A percentile compares a stretch with the other conserved stretches of the same genome.
Conservation (phyloP, 2,797 vertebrate species). For the Acestrorhynchus altus region DNA sequence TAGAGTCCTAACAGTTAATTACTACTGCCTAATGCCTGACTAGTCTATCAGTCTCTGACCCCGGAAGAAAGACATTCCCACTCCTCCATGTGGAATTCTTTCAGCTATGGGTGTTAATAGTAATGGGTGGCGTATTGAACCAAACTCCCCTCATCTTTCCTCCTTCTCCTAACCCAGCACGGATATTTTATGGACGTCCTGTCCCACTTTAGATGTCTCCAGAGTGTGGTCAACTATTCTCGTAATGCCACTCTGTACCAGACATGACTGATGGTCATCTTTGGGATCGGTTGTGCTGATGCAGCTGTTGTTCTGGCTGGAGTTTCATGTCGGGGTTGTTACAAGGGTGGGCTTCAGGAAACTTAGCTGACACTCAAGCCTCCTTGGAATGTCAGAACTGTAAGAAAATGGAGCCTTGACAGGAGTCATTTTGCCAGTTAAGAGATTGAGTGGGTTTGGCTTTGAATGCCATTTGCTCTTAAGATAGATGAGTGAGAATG, state of each 20-base stretch:
- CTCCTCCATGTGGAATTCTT: too few species aligned
- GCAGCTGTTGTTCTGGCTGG: constrained; percentile 15
- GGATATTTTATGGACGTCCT: too few species aligned
- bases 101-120: too few species aligned
- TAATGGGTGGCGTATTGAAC: too few species aligned
- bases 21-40: too few species aligned
- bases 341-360: constrained; percentile 23
- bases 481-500: background rate
- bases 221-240: background rate
- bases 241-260: background rate
- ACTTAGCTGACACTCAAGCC: background rate
- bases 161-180: too few species aligned
- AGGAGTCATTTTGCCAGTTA: background rate
- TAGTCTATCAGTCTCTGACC: too few species aligned
- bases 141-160: too few species aligned
- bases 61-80: too few species aligned
- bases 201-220: background rate
- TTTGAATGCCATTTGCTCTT: background rate
- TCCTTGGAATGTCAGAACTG: constrained; percentile 16
- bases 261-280: constrained; percentile 5
- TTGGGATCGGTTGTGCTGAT: background rate
- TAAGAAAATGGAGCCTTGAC: background rate
- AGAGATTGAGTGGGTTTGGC: constrained; percentile 7
- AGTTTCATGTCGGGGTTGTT: background rate
- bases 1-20: too few species aligned